These are phyloP conservation scores for Haliclona indistincta DNA, from an alignment of 37 sponge, comb jelly and placozoan species.

Conservation along the genomic window DNA sequence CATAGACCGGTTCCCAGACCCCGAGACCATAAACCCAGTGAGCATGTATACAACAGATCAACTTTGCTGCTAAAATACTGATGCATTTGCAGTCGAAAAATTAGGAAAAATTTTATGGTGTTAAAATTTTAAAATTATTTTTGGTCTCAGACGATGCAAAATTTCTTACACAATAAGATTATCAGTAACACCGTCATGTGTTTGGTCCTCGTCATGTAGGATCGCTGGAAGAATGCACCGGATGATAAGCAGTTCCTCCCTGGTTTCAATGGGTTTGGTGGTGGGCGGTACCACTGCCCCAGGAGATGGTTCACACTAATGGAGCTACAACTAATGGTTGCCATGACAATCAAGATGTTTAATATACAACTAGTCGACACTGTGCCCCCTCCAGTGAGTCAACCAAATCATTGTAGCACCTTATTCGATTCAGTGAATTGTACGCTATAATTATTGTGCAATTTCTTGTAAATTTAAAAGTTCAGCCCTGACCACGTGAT, in stretches of 20 bases:
- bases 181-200: not conserved
- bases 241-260: conserved; percentile 48
- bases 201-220: conserved; percentile 29
- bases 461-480: not conserved
- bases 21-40: conserved; percentile 51
- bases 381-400: conserved; percentile 45
- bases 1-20: conserved; percentile 32
- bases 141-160: not conserved
- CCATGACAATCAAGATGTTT: conserved; percentile 24
- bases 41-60: no score
- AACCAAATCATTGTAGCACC: no score
- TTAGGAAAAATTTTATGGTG: no score
- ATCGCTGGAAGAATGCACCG: conserved; percentile 41
- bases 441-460: no score
- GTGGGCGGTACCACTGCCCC: conserved; percentile 58
- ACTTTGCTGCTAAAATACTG: no score
- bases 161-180: no score
- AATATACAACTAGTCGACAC: conserved; percentile 30
- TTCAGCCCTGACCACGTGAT: no score
- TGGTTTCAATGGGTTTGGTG: conserved; percentile 69
- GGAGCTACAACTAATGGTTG: conserved; percentile 58
- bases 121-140: no score
- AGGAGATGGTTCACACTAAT: conserved; percentile 67
- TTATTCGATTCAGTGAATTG: no score
- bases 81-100: no score